A percentile compares a stretch with the other conserved stretches of the same genome.
Evolutionary conservation across 2,888 invertebrate species (phyloP).

Genomic region (Strigamia maritima): DNA sequence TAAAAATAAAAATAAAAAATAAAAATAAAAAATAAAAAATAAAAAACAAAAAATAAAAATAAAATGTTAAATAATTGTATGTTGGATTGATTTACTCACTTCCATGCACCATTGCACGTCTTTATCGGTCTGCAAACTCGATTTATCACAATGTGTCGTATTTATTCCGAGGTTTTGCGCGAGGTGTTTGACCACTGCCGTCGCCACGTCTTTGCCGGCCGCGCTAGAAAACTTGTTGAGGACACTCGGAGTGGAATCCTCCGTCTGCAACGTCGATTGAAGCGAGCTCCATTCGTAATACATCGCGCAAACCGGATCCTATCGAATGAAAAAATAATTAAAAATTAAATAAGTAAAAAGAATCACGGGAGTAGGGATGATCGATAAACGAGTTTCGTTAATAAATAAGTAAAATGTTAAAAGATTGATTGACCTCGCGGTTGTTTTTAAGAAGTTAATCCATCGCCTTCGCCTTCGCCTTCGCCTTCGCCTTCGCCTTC

Average conservation of each 20-base stretch:
- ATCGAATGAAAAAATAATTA: not conserved
- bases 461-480: too few species aligned
- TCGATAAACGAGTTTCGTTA: too few species aligned
- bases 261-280: constrained; percentile 51
- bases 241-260: constrained; percentile 57
- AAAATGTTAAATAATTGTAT: too few species aligned
- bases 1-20: not conserved
- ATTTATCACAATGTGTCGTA: constrained; percentile 76
- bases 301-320: constrained; percentile 46
- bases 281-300: constrained; percentile 55
- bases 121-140: constrained; percentile 75
- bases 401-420: too few species aligned
- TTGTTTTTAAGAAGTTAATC: not conserved
- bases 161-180: constrained; percentile 65
- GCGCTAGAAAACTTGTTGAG: constrained; percentile 69
- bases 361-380: too few species aligned
- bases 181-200: constrained; percentile 74
- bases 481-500: too few species aligned
- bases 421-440: too few species aligned
- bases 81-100: constrained; percentile 62
- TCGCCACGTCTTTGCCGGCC: constrained; percentile 76
- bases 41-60: not conserved
- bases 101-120: constrained; percentile 67
- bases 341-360: not conserved
- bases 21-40: constrained; percentile 39